These are phyloP conservation scores for Eupithecia vulgata DNA, from an alignment of 2,888 invertebrate genomes.

Conservation along the genomic window DNA sequence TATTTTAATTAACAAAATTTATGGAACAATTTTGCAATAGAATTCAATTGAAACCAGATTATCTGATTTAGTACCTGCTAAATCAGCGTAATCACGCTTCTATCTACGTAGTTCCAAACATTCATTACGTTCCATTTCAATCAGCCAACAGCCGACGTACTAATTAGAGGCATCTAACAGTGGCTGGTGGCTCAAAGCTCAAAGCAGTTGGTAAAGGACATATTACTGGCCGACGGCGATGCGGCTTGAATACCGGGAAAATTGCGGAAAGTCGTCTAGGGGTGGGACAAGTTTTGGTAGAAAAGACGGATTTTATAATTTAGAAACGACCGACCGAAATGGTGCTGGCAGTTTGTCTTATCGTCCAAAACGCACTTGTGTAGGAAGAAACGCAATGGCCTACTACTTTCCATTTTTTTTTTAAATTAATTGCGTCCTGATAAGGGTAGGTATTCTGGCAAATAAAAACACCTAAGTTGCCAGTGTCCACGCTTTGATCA, in stretches of 20 bases:
- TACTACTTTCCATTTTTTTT: too few relatives aligned
- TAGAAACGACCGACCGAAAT: neutral
- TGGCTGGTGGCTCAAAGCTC: neutral
- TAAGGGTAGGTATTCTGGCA: too few relatives aligned
- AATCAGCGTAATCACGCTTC: neutral
- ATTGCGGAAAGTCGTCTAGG: constrained; percentile 5
- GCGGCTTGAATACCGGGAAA: constrained; percentile 13
- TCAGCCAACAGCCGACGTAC: constrained; percentile 5
- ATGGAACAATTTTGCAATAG: too few relatives aligned
- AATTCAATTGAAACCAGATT: too few relatives aligned
- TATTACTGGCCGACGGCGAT: constrained; percentile 10
- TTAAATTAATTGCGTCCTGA: too few relatives aligned
- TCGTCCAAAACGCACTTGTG: too few relatives aligned
- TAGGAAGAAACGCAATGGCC: too few relatives aligned
- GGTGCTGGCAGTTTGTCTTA: too few relatives aligned
- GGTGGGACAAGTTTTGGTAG: neutral
- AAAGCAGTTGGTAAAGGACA: constrained; percentile 14
- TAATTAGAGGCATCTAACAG: constrained; percentile 13
- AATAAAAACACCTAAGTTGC: too few relatives aligned
- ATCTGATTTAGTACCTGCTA: too few relatives aligned
- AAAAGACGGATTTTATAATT: constrained; percentile 4
- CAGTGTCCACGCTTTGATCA: too few relatives aligned
- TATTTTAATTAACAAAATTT: too few relatives aligned
- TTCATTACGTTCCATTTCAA: constrained; percentile 14
- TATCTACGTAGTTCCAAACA: neutral